Percentiles rank a stretch among this genome's conserved stretches.
phyloP scores from a whole-genome alignment of 2,888 invertebrate genomes.

The Argyresthia goedartella region DNA sequence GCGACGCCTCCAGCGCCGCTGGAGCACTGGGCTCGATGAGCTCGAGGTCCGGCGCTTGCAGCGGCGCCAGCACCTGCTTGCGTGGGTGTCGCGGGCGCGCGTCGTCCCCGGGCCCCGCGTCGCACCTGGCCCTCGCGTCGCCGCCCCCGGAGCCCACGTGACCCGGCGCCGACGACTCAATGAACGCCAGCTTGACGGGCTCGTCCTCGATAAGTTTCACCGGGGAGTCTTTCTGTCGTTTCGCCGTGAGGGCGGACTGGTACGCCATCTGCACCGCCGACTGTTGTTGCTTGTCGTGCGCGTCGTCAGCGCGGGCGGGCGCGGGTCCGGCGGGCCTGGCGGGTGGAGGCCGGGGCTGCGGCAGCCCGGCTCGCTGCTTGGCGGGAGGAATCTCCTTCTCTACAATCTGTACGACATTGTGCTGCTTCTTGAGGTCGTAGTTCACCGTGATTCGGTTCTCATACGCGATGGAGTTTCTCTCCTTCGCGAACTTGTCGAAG shows the following conservation, averaged over 20 bases:
- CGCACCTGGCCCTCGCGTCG: slow-evolving; percentile 31
- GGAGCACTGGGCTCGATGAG: slow-evolving; percentile 55
- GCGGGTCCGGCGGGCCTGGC: slow-evolving; percentile 16
- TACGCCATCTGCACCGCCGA: slow-evolving; percentile 56
- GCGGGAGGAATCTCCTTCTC: slow-evolving; percentile 31
- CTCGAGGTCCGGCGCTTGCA: slow-evolving; percentile 54
- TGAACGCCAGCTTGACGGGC: slow-evolving; percentile 56
- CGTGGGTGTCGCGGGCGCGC: slow-evolving; percentile 52
- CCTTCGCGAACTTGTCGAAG: slow-evolving; percentile 58
- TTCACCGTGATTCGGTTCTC: slow-evolving; percentile 52
- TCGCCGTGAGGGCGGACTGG: slow-evolving; percentile 48
- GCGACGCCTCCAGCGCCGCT: slow-evolving; percentile 39
- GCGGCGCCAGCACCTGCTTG: slow-evolving; percentile 62
- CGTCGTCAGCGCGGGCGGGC: slow-evolving; percentile 23
- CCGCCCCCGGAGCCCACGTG: slow-evolving; percentile 47
- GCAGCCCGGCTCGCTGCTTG: slow-evolving; percentile 22
- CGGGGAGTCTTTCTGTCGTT: slow-evolving; percentile 43
- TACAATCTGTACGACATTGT: slow-evolving; percentile 41
- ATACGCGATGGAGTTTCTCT: slow-evolving; percentile 53
- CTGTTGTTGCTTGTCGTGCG: slow-evolving; percentile 33
- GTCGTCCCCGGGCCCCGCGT: slow-evolving; percentile 43
- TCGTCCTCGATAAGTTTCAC: slow-evolving; percentile 59
- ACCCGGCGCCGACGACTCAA: slow-evolving; percentile 34
- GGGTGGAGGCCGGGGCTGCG: too few species aligned
- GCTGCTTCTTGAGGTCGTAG: slow-evolving; percentile 39